A percentile compares a stretch with the other conserved stretches of the same genome.
phyloP scores from a whole-genome alignment of 2,888 invertebrate genomes.

The Pollenia labialis region DNA sequence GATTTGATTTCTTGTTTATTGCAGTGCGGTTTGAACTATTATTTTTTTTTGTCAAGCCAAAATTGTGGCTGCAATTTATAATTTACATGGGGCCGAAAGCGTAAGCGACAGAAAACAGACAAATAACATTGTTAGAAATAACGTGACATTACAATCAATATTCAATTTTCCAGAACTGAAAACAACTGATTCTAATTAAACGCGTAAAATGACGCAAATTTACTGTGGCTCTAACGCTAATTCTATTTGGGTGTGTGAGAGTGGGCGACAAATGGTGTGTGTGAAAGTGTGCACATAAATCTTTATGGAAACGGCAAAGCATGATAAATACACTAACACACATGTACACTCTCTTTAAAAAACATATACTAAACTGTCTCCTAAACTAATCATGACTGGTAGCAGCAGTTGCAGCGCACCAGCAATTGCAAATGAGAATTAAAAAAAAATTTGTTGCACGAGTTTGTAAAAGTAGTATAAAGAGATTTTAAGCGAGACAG shows the following conservation, averaged over 20 bases:
- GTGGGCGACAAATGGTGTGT: not conserved
- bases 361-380: not conserved
- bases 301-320: conserved; percentile 3
- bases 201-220: conserved; percentile 70
- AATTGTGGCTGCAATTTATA: not conserved
- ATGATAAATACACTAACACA: not conserved
- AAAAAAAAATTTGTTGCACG: conserved; percentile 15
- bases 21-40: not conserved
- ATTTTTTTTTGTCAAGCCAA: not conserved
- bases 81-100: conserved; percentile 9
- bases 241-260: not conserved
- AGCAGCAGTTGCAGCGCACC: conserved; percentile 11
- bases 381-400: conserved; percentile 26
- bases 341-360: not conserved
- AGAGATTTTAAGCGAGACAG: not conserved
- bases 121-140: conserved; percentile 61
- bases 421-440: not conserved
- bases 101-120: conserved; percentile 5
- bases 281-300: not conserved
- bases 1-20: conserved; percentile 36
- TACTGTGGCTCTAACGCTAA: conserved; percentile 38
- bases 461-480: conserved; percentile 38
- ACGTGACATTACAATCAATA: conserved; percentile 71
- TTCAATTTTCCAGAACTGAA: conserved; percentile 70
- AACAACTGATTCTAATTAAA: conserved; percentile 74